Evolutionary conservation across 1,140 invertebrate species (phyloP), one percentile per base, ranked within the genome.

Genomic region (Cardiocondyla obscurior): DNA sequence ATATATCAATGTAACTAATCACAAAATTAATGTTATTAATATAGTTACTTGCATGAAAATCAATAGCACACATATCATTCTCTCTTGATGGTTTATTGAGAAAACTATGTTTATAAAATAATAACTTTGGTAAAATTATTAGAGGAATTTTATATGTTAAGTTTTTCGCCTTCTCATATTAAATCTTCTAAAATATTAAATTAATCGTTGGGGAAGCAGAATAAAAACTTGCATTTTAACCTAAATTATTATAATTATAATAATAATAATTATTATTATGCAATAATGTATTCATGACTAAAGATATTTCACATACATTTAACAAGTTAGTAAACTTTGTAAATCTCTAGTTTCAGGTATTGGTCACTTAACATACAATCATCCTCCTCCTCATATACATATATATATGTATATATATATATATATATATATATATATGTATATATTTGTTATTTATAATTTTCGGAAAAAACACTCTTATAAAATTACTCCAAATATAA

Each of bases 91-190:
- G 8, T 79, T 79, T 79, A 79, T 79, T 79, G 74, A 79, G 74
- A 79, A 77, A 67, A 79, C 10, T 69, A 19, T 60, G 16, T 69
- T 53, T 53, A 79, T 55, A 79, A 79, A 79, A 79, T 79, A 79
- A 79, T 79, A 79, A 79, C 74, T 79, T 79, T 79, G 74, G 46
- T 69, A 79, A 79, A 46, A 79, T 25, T 28, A 25, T 77, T 53
- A 69, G 28, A 65, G 12, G 33, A 42, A 53, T 69, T 53, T 79
- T 16, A 44, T 69, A 67, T 30, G 33, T 67, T 53, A 30, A 79
- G 46, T 64, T 76, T 36, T 22, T 36, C 16, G 36, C 4, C 3
- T 25, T 49, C 19, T 46, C 7, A 30, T 5, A 7, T 33, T 28
- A 2, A n/a, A 22, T 39, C 25, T 64, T 25, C 7, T 14, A 7